Conservation (phyloP, 1,140 invertebrate genomes). For the Aphelinus certus region DNA sequence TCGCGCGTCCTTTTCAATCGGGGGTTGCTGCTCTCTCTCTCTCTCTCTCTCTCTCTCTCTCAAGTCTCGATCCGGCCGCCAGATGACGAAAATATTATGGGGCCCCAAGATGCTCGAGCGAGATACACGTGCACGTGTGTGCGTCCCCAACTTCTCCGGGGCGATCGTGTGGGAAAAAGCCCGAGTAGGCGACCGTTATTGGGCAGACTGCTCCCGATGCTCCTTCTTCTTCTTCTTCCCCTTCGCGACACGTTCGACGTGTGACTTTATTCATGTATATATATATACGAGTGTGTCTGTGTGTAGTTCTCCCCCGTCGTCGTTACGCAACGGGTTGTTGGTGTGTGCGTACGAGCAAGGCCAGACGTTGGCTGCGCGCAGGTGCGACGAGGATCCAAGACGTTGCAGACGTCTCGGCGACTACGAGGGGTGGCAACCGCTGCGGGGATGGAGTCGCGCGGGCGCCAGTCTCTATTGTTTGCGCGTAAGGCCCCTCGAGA, state of each 20-base stretch:
- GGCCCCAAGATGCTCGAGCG: constrained; percentile 13
- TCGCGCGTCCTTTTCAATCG: too few species aligned
- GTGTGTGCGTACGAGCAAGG: neutral
- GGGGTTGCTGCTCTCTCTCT: too few species aligned
- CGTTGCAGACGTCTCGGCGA: too few species aligned
- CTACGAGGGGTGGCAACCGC: too few species aligned
- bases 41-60: neutral
- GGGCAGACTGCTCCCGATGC: neutral
- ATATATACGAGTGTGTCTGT: neutral
- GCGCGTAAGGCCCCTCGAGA: too few species aligned
- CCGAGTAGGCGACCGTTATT: constrained; percentile 23
- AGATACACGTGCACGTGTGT: constrained; percentile 13
- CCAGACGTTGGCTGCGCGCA: neutral
- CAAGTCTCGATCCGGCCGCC: neutral
- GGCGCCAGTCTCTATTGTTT: too few species aligned
- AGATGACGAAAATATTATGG: constrained; percentile 36
- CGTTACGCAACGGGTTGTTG: constrained; percentile 7
- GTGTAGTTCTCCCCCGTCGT: neutral
- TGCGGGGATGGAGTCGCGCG: too few species aligned
- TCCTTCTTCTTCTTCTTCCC: neutral
- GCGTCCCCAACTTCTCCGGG: neutral
- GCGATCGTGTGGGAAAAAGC: constrained; percentile 31
- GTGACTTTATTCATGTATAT: too few species aligned
- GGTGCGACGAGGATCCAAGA: neutral
- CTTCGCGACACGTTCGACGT: neutral